phyloP scores from a whole-genome alignment of 2,888 invertebrate genomes.

The Hypolimnas misippus region DNA sequence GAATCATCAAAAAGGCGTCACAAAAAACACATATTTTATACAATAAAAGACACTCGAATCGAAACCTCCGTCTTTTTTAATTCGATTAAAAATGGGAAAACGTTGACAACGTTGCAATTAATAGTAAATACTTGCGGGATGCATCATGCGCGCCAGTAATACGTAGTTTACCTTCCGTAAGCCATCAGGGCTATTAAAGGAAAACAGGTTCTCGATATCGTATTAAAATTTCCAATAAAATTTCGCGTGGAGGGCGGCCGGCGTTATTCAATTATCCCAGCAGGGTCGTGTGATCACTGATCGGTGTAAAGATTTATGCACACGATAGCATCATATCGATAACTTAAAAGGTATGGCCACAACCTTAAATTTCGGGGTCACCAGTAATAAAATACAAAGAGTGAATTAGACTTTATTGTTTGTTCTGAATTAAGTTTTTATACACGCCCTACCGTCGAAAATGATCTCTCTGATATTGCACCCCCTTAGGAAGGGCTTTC shows the following conservation, averaged over 20 bases:
- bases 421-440: no score
- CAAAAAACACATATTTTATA: no score
- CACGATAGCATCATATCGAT: no score
- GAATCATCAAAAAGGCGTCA: no score
- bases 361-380: no score
- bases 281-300: slow-evolving; percentile 31
- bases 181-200: slow-evolving; percentile 23
- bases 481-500: no score
- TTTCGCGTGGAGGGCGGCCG: slow-evolving; percentile 15
- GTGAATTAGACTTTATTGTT: no score
- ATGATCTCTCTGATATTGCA: no score
- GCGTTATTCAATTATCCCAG: slow-evolving; percentile 34
- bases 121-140: background rate
- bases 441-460: no score
- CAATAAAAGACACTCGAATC: no score
- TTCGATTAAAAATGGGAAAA: background rate
- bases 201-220: slow-evolving; percentile 21
- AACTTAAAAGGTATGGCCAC: no score
- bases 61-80: background rate
- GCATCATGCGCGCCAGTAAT: background rate
- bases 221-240: slow-evolving; percentile 24
- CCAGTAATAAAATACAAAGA: no score
- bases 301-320: slow-evolving; percentile 15
- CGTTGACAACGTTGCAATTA: background rate
- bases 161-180: background rate